Evolutionary conservation across 2,113 vertebrate species (phyloP).

Genomic region (Eclectus roratus): DNA sequence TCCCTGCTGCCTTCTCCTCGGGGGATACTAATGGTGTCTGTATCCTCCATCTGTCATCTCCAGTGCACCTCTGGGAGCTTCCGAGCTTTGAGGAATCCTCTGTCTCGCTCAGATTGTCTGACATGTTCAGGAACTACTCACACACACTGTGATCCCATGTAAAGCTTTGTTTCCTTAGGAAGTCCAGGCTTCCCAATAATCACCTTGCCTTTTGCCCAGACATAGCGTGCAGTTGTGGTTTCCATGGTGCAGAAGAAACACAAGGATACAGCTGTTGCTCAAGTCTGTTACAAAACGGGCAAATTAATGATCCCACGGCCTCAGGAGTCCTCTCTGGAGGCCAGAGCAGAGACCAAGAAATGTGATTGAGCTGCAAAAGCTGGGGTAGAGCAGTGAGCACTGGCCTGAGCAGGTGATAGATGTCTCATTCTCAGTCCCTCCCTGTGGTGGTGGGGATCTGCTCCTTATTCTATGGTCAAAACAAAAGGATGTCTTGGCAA

Average conservation of each 20-base stretch:
- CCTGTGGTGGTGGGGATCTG: not conserved
- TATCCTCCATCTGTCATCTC: conserved; percentile 1
- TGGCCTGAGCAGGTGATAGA: not conserved
- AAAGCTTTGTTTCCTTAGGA: not conserved
- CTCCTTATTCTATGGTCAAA: not conserved
- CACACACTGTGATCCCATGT: not conserved
- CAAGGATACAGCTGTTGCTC: not conserved
- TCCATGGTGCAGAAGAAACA: not conserved
- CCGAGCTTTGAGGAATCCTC: not conserved
- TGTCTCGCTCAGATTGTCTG: not conserved
- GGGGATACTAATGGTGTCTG: not conserved
- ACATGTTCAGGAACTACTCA: not conserved
- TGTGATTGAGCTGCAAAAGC: not conserved
- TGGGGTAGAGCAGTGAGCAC: not conserved
- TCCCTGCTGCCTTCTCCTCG: not conserved
- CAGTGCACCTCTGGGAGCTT: not conserved
- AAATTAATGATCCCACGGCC: not conserved
- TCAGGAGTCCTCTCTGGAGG: not conserved
- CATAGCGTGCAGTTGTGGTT: not conserved
- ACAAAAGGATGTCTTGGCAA: not conserved
- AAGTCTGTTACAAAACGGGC: not conserved
- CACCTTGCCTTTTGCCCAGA: not conserved
- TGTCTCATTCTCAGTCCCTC: not conserved
- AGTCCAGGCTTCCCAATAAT: not conserved
- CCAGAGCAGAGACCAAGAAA: not conserved